phyloP scores from a whole-genome alignment of 2,797 vertebrate species.

The Hydrolagus colliei region DNA sequence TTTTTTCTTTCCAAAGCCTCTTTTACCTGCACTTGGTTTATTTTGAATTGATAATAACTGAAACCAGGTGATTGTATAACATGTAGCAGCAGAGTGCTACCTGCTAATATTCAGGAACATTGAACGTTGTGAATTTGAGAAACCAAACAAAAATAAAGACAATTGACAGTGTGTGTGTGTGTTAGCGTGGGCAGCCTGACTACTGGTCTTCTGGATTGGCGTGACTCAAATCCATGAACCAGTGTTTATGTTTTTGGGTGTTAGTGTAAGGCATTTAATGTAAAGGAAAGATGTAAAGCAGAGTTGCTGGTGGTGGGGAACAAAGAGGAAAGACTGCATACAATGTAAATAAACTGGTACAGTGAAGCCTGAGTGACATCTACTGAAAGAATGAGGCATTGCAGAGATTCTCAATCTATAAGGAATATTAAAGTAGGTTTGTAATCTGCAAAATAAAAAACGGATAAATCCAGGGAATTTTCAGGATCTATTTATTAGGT shows the following conservation, averaged over 20 bases:
- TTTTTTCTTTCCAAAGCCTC: background rate
- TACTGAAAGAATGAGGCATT: background rate
- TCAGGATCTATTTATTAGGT: too few species aligned
- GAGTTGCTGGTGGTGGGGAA: background rate
- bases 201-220: background rate
- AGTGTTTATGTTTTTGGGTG: background rate
- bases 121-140: too few species aligned
- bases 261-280: background rate
- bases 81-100: too few species aligned
- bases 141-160: background rate
- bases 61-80: too few species aligned
- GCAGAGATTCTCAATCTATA: background rate
- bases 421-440: too few species aligned
- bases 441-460: too few species aligned
- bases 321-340: background rate
- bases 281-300: background rate
- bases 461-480: too few species aligned
- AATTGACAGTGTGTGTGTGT: background rate
- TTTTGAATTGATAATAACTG: too few species aligned
- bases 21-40: background rate
- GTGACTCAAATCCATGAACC: background rate
- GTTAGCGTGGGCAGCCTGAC: background rate
- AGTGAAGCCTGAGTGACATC: constrained; percentile 24
- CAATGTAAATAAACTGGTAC: background rate
- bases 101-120: too few species aligned